phyloP scores from a whole-genome alignment of 1,140 invertebrate species.

The Scaptomyza montana region DNA sequence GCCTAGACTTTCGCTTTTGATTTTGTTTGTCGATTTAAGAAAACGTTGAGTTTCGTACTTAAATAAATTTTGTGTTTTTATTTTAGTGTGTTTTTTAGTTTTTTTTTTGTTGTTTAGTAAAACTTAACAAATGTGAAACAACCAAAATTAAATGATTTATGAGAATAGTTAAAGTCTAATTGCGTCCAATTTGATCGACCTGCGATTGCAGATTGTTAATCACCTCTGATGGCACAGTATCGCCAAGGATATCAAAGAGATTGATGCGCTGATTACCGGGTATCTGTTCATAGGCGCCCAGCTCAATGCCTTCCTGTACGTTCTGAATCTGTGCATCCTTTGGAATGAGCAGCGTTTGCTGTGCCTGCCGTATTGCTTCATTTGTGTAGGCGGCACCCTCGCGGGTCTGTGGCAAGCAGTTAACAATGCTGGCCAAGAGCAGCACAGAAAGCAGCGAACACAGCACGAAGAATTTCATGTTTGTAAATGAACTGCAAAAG shows the following conservation, averaged over 20 bases:
- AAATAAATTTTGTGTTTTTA: constrained; percentile 47
- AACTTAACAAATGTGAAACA: constrained; percentile 68
- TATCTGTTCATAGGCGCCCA: constrained; percentile 92
- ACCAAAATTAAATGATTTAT: constrained; percentile 48
- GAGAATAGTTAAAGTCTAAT: constrained; percentile 80
- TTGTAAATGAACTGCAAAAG: constrained; percentile 36
- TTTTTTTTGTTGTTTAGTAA: constrained; percentile 28
- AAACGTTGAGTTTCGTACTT: constrained; percentile 43
- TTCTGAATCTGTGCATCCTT: constrained; percentile 93
- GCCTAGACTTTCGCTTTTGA: constrained; percentile 63
- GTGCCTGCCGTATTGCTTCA: constrained; percentile 93
- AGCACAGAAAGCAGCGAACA: constrained; percentile 78
- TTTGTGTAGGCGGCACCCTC: constrained; percentile 92
- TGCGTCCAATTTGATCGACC: constrained; percentile 90
- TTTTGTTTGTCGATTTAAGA: too few relatives aligned
- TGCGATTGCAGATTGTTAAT: constrained; percentile 92
- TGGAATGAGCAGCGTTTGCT: constrained; percentile 92
- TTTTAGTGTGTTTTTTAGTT: constrained; percentile 45
- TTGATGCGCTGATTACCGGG: constrained; percentile 92
- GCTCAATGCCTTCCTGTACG: constrained; percentile 92
- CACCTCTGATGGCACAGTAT: constrained; percentile 92
- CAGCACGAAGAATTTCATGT: constrained; percentile 83
- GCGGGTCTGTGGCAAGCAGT: constrained; percentile 87
- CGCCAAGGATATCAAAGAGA: constrained; percentile 91
- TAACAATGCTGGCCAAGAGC: constrained; percentile 84